Evolutionary conservation across 2,797 vertebrate genomes (phyloP).

Genomic region (Stomatorhinus walkeri): DNA sequence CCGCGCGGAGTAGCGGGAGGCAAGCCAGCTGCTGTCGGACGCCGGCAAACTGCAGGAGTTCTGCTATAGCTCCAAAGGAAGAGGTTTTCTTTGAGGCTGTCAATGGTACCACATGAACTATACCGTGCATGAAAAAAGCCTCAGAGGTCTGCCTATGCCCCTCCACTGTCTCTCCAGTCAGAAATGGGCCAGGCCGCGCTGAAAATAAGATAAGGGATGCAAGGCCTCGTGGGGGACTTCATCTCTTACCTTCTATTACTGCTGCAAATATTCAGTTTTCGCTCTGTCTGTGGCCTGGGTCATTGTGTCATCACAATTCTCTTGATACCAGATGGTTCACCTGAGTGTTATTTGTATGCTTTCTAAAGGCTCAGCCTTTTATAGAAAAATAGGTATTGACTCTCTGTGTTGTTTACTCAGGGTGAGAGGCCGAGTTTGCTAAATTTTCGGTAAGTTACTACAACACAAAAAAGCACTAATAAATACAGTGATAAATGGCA

Average conservation of each 20-base stretch:
- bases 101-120: background rate
- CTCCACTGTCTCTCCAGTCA: conserved; percentile 1
- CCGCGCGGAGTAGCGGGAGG: background rate
- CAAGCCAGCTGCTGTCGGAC: background rate
- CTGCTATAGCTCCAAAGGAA: background rate
- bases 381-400: background rate
- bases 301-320: background rate
- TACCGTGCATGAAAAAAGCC: background rate
- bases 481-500: background rate
- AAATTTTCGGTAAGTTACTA: background rate
- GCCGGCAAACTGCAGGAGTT: background rate
- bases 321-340: background rate
- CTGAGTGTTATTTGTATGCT: background rate
- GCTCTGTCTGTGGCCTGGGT: background rate
- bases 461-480: background rate
- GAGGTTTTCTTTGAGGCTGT: background rate
- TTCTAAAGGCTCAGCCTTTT: background rate
- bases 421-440: background rate
- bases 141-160: background rate
- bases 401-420: background rate
- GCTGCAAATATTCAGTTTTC: background rate
- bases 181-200: background rate
- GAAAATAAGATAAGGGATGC: background rate
- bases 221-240: background rate
- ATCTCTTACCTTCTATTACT: background rate